phyloP scores from a whole-genome alignment of 2,797 vertebrate species.

The Mormyrus hasselquistii region DNA sequence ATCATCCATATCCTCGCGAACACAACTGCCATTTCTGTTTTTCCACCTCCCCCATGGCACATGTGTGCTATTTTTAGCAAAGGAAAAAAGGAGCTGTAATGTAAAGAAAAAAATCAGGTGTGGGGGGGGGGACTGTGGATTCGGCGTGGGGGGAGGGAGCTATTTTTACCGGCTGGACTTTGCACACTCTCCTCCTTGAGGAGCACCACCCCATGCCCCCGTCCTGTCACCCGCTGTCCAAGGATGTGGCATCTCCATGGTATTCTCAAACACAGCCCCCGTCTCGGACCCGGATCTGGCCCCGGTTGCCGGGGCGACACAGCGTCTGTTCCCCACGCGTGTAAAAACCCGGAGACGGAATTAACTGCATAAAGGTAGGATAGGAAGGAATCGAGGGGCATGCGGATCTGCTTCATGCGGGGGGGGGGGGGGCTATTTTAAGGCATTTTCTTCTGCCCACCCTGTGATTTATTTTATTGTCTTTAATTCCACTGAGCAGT shows the following conservation, averaged over 20 bases:
- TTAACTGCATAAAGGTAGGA: constrained; percentile 21
- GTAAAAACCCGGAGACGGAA: constrained; percentile 14
- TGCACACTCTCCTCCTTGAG: constrained; percentile 34
- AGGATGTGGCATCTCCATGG: background rate
- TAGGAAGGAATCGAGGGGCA: background rate
- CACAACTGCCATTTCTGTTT: background rate
- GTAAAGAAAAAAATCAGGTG: constrained; percentile 53
- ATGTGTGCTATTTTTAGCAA: constrained; percentile 60
- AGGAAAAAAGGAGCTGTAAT: constrained; percentile 48
- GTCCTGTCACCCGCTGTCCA: constrained; percentile 9
- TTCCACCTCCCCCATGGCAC: background rate
- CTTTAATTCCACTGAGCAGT: constrained; percentile 46
- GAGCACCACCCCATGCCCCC: constrained; percentile 22
- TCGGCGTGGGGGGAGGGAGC: constrained; percentile 44
- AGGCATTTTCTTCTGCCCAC: constrained; percentile 24
- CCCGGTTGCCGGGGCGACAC: background rate
- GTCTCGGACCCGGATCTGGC: background rate
- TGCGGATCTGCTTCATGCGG: constrained; percentile 24
- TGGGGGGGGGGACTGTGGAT: constrained; percentile 33
- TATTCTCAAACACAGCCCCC: background rate
- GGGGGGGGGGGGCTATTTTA: constrained; percentile 46
- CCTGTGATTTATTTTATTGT: constrained; percentile 29
- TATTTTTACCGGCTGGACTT: constrained; percentile 61
- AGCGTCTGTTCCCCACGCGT: background rate
- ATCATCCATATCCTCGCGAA: background rate